Percentiles rank a stretch among this genome's conserved stretches.
phyloP scores from a whole-genome alignment of 30 jellyfish, hydroid and myxozoan species.

The Hydractinia echinata region DNA sequence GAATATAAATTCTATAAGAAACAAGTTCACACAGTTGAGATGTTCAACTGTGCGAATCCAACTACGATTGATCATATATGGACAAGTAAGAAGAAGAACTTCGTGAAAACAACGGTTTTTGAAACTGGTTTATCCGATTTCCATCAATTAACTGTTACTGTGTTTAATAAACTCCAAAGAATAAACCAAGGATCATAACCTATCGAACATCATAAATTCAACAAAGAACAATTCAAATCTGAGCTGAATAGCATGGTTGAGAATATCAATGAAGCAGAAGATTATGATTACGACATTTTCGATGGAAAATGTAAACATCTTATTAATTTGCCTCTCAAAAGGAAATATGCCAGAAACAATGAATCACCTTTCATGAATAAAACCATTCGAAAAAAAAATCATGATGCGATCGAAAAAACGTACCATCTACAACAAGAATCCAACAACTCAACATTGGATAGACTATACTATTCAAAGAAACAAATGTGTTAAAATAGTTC shows the following conservation, averaged over 20 bases:
- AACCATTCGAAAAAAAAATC: too few species aligned
- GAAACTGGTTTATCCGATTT: constrained; percentile 1
- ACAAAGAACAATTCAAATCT: constrained; percentile 4
- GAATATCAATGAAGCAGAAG: constrained; percentile 3
- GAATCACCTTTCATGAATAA: constrained; percentile 11
- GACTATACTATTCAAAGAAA: constrained; percentile 7
- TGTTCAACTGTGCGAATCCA: neutral
- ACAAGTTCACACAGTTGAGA: neutral
- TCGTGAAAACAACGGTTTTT: constrained; percentile 5
- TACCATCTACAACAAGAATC: constrained; percentile 9
- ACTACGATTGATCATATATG: neutral
- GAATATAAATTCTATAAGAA: neutral
- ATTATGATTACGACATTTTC: neutral
- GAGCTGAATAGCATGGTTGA: constrained; percentile 12
- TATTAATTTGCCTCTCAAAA: neutral
- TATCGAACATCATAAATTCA: constrained; percentile 8
- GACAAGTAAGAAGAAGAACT: constrained; percentile 3
- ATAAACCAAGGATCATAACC: constrained; percentile 6
- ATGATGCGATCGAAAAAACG: constrained; percentile 1
- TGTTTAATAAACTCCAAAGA: neutral
- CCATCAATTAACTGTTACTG: too few species aligned
- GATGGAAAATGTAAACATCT: neutral
- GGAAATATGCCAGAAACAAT: constrained; percentile 9
- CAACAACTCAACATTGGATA: constrained; percentile 10
- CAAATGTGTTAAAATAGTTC: constrained; percentile 4